Base-by-base conservation (phyloP, 2,888 invertebrate genomes). In the Lottia gigantea region DNA sequence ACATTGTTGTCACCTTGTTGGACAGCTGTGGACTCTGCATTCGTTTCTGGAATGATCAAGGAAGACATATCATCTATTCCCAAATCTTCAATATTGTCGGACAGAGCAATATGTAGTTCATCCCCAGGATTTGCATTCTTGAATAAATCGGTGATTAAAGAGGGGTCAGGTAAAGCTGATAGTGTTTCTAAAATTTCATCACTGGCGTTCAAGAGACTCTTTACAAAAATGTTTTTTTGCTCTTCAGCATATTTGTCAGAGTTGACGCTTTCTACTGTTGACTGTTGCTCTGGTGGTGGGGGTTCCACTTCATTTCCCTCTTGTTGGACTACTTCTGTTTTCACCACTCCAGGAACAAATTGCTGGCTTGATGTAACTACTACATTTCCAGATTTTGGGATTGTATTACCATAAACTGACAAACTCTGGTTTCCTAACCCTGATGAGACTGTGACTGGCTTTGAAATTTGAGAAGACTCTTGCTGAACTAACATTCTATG, bases 111-210 rank as follows among this genome's bases (percentile, higher is more conserved):
- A 23, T 55, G 55, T 8, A 55, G 55, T 55, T 55, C 55, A 23
- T 55, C 55, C 11, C 55, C 55, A 12, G 55, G 55, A 23, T 55
- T 55, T 12, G 55, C 55, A 55, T 55, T 55, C 23, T 55, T 19
- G 8, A 55, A 55, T 7, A 55, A 14, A 23, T 55, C 55, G 19
- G 55, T 23, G 19, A 55, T 55, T 14, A 55, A 19, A 23, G 55
- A 19, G 19, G 55, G 19, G 11, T 55, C 55, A 23, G 55, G 55
- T 55, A 55, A 55, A 23, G 55, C 55, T 23, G 55, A 19, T 12
- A 55, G 14, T 11, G 55, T 55, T 19, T 55, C 55, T 23, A 55
- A 23, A 55, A 55, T 55, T 55, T 55, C 55, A 23, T 55, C 55
- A 55, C 55, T 55, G 19, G 55, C 55, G 19, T 55, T 55, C 55